These are phyloP conservation scores for Globia sparganii DNA, from an alignment of 2,888 invertebrate genomes.

Conservation along the genomic window DNA sequence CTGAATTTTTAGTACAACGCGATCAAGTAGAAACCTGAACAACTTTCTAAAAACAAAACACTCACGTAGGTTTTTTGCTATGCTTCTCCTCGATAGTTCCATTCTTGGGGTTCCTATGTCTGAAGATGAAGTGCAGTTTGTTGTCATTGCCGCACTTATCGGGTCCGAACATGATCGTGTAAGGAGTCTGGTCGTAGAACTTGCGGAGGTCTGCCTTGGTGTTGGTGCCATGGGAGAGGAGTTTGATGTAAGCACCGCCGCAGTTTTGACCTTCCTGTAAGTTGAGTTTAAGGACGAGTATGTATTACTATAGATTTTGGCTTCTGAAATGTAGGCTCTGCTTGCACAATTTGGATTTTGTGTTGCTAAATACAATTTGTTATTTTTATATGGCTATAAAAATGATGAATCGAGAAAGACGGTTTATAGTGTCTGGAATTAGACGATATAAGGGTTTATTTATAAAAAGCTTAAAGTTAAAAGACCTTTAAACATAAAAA, in stretches of 20 bases:
- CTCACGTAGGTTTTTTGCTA: constrained; percentile 96
- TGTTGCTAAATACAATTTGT: neutral
- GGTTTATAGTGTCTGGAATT: neutral
- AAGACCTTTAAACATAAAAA: no score
- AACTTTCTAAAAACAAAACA: constrained; percentile 22
- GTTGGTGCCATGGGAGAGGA: constrained; percentile 94
- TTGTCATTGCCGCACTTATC: constrained; percentile 99
- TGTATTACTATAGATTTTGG: neutral
- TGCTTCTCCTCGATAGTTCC: constrained; percentile 98
- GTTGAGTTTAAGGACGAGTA: neutral
- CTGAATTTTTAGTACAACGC: no score
- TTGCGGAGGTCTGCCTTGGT: constrained; percentile 92
- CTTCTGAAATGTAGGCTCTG: neutral
- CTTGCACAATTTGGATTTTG: neutral
- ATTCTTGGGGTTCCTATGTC: constrained; percentile 98
- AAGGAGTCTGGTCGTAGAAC: constrained; percentile 98
- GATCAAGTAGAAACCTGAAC: no score
- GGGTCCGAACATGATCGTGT: constrained; percentile 99
- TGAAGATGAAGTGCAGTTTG: constrained; percentile 98
- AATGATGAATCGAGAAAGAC: neutral
- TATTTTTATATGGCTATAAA: neutral
- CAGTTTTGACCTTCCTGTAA: constrained; percentile 98
- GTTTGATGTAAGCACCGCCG: constrained; percentile 99
- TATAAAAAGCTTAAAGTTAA: no score
- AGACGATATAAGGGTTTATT: no score